Evolutionary conservation across 2,113 vertebrate genomes (phyloP), one percentile per base, ranked within the genome.

Genomic region (Saguinus imperator): DNA sequence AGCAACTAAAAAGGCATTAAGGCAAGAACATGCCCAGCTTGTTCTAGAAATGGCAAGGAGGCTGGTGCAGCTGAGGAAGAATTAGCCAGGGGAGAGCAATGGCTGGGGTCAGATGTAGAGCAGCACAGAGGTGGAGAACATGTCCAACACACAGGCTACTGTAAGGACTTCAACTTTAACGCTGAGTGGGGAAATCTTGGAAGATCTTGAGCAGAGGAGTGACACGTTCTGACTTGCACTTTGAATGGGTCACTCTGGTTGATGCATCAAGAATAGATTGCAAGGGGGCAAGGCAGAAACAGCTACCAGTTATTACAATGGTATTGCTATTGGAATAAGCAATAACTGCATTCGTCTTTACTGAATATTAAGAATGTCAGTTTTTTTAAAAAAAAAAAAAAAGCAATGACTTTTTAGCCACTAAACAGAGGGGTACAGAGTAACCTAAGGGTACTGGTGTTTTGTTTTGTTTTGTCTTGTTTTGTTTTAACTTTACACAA

Each of bases 401-500:
- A 21, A 48, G 27, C 13, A 48, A 40, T 87, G 50, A 94, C 73
- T 87, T 95, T 64, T 81, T 43, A 79, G 64, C 43, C 58, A 55
- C 77, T 43, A 50, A 57, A 58, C 40, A 82, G 40, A 95, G 40
- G 23, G 18, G 17, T 16, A 29, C 50, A 84, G 50, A 92, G 84
- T 88, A 94, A 83, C 12, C 40, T 80, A 29, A 76, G 11, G 35
- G 32, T 48, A 37, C 21, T 37, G 17, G 21, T 45, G 29, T 29
- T 64, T 64, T 64, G 61, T 64, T 64, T 29, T 64, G 11, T 29
- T 64, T 64, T 64, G 61, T 64, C 32, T 29, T 64, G 11, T 29
- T 64, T 58, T 57, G 23, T 27, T 29, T 87, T 68, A 61, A 96
- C 81, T 92, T 85, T 70, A 94, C 7, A 90, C 58, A 88, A 81